Evolutionary conservation across 2,888 invertebrate genomes (phyloP), one percentile per base, ranked within the genome.

Genomic region (Baccha elongata): DNA sequence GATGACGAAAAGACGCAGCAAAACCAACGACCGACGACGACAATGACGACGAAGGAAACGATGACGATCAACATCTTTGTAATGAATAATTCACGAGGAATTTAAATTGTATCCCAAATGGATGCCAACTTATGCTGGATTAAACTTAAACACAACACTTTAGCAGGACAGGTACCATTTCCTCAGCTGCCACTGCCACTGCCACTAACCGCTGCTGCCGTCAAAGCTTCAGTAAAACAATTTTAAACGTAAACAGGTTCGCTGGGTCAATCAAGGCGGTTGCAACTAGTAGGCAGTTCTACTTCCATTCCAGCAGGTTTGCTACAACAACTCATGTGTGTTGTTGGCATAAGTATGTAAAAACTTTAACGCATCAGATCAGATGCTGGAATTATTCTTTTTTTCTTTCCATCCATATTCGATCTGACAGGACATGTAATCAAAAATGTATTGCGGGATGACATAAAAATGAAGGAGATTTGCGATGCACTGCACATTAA

Each of bases 31-130:
- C 6, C 62, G 3, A 55, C 48, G 46, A 58, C 19, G 42, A 42
- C 32, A 15, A 65, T 7, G 23, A 46, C 67, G 40, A 58, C 32
- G 26, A 4, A 32, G 46, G 48, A 23, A 50, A 71, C 29, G 32
- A 60, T 26, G 44, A 62, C 69, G 46, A 62, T 55, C 53, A 71
- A 48, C 69, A 76, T 76, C 76, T n/a, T n/a, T 76, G 76, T 71
- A 76, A 76, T 76, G 76, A 76, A 76, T 76, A 76, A 76, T 76
- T 76, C 76, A 76, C 76, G 62, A 71, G 64, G 71, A 76, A 76
- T 71, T 76, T 64, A 71, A 76, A 64, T 71, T 64, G 64, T 71
- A 64, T 42, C 71, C 71, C 64, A 71, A 76, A 76, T 64, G 71
- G 62, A 76, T 55, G 69, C 46, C 69, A 46, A 76, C 69, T 76